Evolutionary conservation across 2,113 vertebrate species (phyloP), one percentile per base, ranked within the genome.

Genomic region (Centropristis striata): DNA sequence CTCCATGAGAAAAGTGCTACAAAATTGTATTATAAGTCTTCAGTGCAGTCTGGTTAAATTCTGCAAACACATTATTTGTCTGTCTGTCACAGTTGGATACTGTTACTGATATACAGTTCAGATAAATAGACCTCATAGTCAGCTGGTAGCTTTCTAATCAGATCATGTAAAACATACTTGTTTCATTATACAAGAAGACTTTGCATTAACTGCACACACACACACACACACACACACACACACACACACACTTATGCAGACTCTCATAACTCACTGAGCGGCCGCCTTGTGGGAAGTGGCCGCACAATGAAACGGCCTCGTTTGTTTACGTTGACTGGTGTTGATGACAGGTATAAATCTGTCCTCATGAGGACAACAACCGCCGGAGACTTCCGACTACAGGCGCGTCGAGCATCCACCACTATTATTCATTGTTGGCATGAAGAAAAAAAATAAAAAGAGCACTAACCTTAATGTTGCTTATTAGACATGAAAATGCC

Each of bases 291-390:
- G 86, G 93, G 92, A 95, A 93, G 80, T 88, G 69, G 75, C 71
- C 10, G 74, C 72, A 90, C 89, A 93, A 92, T 92, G 90, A 91
- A 91, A 78, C 74, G 85, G 78, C 75, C 88, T 86, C 39, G 60
- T 79, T 80, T 93, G 91, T 93, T 92, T 88, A 93, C 49, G 61
- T 84, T 57, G n/a, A 41, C 60, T 76, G 61, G 91, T 88, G 89
- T 92, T 79, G 87, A 90, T 90, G 90, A 89, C 91, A 87, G 84
- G 77, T 86, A 93, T 92, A 88, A 94, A 94, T 94, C 85, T 91
- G 79, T 81, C 69, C 58, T 32, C 61, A 3, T 14, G 73, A 77
- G 65, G 69, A 92, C 90, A 88, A 84, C 85, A 89, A 74, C 85
- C 61, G 54, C 78, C 69, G 44, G 72, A 86, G 28, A 88, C 82